Conservation (phyloP, 1,140 invertebrate genomes). For the Cydia splendana region DNA sequence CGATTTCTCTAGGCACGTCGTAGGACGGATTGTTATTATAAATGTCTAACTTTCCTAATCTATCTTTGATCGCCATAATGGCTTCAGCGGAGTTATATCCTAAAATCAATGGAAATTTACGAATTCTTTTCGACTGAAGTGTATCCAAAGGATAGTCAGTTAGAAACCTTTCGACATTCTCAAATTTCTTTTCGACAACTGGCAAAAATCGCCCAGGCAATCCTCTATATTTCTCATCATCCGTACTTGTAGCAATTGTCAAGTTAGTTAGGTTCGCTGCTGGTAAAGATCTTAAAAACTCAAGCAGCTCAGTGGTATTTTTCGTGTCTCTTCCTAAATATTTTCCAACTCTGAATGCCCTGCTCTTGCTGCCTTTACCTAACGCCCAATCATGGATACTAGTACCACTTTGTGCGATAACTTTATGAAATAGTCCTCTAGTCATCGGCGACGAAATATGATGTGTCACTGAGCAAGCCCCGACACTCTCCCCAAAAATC, state of each 20-base stretch:
- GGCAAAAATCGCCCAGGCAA: constrained; percentile 72
- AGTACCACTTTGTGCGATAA: constrained; percentile 83
- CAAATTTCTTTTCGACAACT: constrained; percentile 72
- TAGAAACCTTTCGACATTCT: constrained; percentile 62
- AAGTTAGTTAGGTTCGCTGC: constrained; percentile 61
- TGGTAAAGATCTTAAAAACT: constrained; percentile 73
- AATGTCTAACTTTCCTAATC: constrained; percentile 54
- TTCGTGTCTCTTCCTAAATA: constrained; percentile 70
- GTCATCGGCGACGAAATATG: constrained; percentile 86
- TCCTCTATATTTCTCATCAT: constrained; percentile 63
- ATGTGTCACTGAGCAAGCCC: constrained; percentile 84
- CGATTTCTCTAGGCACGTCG: constrained; percentile 65
- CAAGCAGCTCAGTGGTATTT: constrained; percentile 64
- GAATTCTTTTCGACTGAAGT: constrained; percentile 64
- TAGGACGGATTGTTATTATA: constrained; percentile 59
- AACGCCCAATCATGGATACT: constrained; percentile 80
- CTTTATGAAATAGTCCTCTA: constrained; percentile 79
- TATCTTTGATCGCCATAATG: constrained; percentile 61
- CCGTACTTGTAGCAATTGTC: constrained; percentile 51
- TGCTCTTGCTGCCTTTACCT: constrained; percentile 52
- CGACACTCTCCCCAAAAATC: constrained; percentile 87
- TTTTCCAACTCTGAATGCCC: constrained; percentile 68
- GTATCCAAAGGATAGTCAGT: constrained; percentile 63
- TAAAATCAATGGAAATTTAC: constrained; percentile 82
- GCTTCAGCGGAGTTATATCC: constrained; percentile 83